Percentiles rank a stretch among this genome's conserved stretches.
Conservation (phyloP, 2,888 invertebrate species). For the Rhodophaea formosa region DNA sequence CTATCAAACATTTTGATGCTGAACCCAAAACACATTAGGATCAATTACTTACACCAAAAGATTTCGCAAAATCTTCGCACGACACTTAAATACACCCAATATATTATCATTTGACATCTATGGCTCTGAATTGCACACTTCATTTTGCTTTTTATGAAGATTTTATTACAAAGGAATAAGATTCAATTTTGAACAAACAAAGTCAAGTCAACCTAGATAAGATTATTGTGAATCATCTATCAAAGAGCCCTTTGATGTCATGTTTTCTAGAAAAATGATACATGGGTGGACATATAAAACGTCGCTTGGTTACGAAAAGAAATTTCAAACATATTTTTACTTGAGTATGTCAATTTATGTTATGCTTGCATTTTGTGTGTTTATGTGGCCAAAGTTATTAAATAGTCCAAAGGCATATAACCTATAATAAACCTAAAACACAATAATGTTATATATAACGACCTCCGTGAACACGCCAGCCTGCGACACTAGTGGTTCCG, state of each 20-base stretch:
- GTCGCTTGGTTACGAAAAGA: neutral
- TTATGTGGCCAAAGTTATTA: no score
- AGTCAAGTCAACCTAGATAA: neutral
- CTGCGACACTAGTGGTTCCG: no score
- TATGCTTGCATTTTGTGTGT: no score
- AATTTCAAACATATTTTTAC: no score
- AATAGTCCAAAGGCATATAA: no score
- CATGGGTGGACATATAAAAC: neutral
- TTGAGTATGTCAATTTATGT: no score
- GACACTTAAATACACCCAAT: slow-evolving; percentile 9
- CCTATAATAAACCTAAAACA: no score
- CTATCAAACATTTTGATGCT: neutral
- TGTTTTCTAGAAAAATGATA: slow-evolving; percentile 5
- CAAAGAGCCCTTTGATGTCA: slow-evolving; percentile 2
- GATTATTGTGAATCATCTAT: slow-evolving; percentile 10
- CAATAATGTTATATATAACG: no score
- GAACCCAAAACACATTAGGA: neutral
- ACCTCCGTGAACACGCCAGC: no score
- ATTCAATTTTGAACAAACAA: neutral
- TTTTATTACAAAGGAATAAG: slow-evolving; percentile 1
- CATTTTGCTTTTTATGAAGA: neutral
- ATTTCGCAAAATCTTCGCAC: slow-evolving; percentile 13
- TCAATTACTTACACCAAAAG: slow-evolving; percentile 6
- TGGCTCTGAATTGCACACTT: slow-evolving; percentile 1
- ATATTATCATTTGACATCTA: slow-evolving; percentile 17